Evolutionary conservation across 37 sponge, comb jelly and placozoan species (phyloP), one percentile per base, ranked within the genome.

Genomic region (Petrosia ficiformis): DNA sequence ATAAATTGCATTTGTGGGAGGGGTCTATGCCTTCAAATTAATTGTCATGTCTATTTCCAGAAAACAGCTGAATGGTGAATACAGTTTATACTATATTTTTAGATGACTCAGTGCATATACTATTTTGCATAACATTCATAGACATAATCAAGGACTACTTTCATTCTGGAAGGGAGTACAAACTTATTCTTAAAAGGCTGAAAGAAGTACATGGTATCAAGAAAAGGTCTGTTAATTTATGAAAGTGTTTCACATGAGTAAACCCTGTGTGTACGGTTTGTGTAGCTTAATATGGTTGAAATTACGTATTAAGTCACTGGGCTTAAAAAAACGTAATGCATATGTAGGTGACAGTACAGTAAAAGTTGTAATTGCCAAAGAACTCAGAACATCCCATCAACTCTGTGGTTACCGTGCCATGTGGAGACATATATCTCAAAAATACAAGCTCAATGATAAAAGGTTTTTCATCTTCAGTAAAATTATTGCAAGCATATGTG

Each of bases 211-310:
- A 74, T 74, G 75, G 75, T 37, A 6, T 74, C 4, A 56, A 57
- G 8, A 57, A 38, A 28, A 74, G 75, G 73, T 72, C 14, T 10
- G n/a, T n/a, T n/a, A n/a, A n/a, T n/a, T n/a, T n/a, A n/a, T n/a
- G n/a, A n/a, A n/a, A n/a, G 54, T 48, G 54, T 48, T 14, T 48
- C 14, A 19, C 54, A 8, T 48, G 8, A 19, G 8, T 48, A 48
- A 48, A 14, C 54, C 54, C 14, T 48, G 14, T 48, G 54, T 48
- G 54, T 48, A 14, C 14, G 29, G n/a, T n/a, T n/a, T 30, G 22
- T 54, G 3, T 63, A 76, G 77, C n/a, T 4, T 76, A 36, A 52
- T 60, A 10, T 76, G 77, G 77, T 64, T 76, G 31, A 76, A 76
- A 60, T 31, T 57, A 4, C 40, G 39, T 41, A 19, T 65, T 4